Conservation (phyloP, 2,113 vertebrate genomes). For the human (Homo sapiens) region GRCh38 chr4:187540001-187540500, state of each 20-base stretch:
- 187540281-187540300: constrained; percentile 53
- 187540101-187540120: not conserved
- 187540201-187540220: not conserved
- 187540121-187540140: not conserved
- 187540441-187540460: constrained; percentile 76
- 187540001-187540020: not conserved
- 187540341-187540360: constrained; percentile 73
- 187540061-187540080: constrained; percentile 25
- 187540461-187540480: constrained; percentile 80
- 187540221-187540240: constrained; percentile 36
- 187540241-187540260: not conserved
- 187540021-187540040: not conserved
- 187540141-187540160: not conserved
- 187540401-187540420: constrained; percentile 82
- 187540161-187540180: not conserved
- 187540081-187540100: not conserved
- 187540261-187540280: constrained; percentile 13
- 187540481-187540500: constrained; percentile 72
- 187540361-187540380: constrained; percentile 73
- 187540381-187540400: constrained; percentile 76
- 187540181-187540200: not conserved
- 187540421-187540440: constrained; percentile 83
- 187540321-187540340: constrained; percentile 78
- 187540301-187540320: constrained; percentile 69
- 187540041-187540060: not conserved